These are phyloP conservation scores for Epistrophe grossulariae DNA, from an alignment of 2,888 invertebrate genomes.

Conservation along the genomic window DNA sequence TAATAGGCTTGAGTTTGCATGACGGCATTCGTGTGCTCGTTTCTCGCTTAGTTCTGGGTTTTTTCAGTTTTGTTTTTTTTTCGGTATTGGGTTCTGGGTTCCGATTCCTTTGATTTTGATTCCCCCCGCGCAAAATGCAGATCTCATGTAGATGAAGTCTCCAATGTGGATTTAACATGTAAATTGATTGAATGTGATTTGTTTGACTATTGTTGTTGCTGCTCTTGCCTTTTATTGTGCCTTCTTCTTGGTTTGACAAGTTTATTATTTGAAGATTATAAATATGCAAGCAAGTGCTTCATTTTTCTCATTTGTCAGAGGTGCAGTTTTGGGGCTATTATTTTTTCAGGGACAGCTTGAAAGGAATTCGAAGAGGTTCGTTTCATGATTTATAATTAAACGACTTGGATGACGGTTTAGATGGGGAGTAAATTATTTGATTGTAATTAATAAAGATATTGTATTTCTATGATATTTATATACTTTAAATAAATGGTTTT, in stretches of 20 bases:
- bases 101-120: slow-evolving; percentile 18
- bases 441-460: neutral
- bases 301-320: slow-evolving; percentile 33
- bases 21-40: slow-evolving; percentile 58
- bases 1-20: slow-evolving; percentile 70
- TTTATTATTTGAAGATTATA: slow-evolving; percentile 47
- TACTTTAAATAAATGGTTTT: too few relatives aligned
- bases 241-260: slow-evolving; percentile 45
- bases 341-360: neutral
- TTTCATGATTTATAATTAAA: neutral
- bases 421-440: neutral
- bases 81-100: neutral
- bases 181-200: slow-evolving; percentile 70
- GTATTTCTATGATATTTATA: neutral
- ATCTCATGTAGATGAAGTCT: slow-evolving; percentile 54
- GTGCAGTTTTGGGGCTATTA: slow-evolving; percentile 7
- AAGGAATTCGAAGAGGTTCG: neutral
- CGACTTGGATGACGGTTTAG: neutral
- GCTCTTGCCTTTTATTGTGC: slow-evolving; percentile 7
- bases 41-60: slow-evolving; percentile 13
- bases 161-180: slow-evolving; percentile 52
- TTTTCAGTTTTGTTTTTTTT: neutral
- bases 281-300: slow-evolving; percentile 4
- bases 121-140: slow-evolving; percentile 20
- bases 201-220: slow-evolving; percentile 45